phyloP scores from a whole-genome alignment of 2,888 invertebrate genomes.

The Piscicola geometra region DNA sequence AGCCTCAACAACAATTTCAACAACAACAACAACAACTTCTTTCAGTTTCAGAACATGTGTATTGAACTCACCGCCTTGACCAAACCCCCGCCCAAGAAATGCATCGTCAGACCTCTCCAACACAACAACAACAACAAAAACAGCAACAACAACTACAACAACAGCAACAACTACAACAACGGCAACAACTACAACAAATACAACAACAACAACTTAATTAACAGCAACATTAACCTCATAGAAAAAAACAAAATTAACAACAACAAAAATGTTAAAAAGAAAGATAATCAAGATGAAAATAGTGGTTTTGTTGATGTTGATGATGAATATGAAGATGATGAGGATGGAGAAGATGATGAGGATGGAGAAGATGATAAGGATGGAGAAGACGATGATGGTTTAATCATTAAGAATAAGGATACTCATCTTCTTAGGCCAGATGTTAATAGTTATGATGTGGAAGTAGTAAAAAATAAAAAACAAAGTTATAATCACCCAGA shows the following conservation, averaged over 20 bases:
- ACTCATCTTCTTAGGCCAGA: too few species aligned
- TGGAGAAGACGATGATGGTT: too few species aligned
- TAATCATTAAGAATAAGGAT: too few species aligned
- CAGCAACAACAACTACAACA: background rate
- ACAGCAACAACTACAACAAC: constrained; percentile 12
- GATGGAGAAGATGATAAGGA: too few species aligned
- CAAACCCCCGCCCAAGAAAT: background rate
- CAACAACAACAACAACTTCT: too few species aligned
- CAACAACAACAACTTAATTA: background rate
- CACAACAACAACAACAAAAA: background rate
- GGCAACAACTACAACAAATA: background rate
- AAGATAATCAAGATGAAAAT: background rate
- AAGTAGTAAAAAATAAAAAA: too few species aligned
- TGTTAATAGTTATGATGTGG: too few species aligned
- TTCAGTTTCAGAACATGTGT: too few species aligned
- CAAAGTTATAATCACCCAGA: too few species aligned
- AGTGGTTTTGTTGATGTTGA: background rate
- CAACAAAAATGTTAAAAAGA: background rate
- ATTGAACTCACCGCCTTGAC: too few species aligned
- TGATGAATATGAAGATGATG: background rate
- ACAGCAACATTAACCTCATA: background rate
- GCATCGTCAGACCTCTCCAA: background rate
- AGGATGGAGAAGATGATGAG: too few species aligned
- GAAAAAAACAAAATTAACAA: constrained; percentile 8
- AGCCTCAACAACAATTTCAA: too few species aligned